A percentile compares a stretch with the other conserved stretches of the same genome.
phyloP scores from a whole-genome alignment of 2,113 vertebrate genomes.

The Erythrocercus mccallii region DNA sequence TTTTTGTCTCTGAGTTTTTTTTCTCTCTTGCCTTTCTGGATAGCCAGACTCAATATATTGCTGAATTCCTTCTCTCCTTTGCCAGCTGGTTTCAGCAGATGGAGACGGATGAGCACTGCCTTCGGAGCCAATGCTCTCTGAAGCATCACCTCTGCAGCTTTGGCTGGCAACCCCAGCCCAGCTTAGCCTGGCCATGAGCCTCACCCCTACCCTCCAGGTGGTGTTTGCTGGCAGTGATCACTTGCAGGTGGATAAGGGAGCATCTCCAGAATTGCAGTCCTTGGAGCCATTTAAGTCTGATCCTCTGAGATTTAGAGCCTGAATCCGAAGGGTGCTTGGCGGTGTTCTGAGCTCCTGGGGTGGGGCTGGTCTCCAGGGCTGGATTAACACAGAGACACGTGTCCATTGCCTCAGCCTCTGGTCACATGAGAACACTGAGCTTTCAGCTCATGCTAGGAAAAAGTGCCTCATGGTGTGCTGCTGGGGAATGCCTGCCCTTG shows the following conservation, averaged over 20 bases:
- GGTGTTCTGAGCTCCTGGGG: not conserved
- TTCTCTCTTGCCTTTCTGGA: not conserved
- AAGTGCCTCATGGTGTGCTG: not conserved
- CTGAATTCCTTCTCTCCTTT: not conserved
- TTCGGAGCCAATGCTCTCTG: not conserved
- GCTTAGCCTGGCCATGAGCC: not conserved
- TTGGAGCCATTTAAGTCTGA: not conserved
- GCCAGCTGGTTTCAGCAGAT: not conserved
- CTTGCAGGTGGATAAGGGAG: accelerated
- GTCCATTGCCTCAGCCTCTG: conserved; percentile 15
- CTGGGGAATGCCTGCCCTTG: not conserved
- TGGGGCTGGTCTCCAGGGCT: not conserved
- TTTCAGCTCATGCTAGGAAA: not conserved
- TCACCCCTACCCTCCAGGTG: not conserved
- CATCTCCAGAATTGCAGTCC: accelerated
- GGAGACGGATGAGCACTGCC: not conserved
- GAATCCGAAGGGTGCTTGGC: not conserved
- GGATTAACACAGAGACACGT: not conserved
- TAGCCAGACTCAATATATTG: not conserved
- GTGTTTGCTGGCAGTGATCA: not conserved
- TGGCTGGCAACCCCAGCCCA: not conserved
- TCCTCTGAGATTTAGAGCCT: not conserved
- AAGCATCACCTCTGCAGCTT: not conserved
- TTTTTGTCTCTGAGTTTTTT: not conserved
- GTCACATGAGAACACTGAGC: not conserved